These are phyloP conservation scores for Caradrina clavipalpis DNA, from an alignment of 2,888 invertebrate genomes.

Conservation along the genomic window DNA sequence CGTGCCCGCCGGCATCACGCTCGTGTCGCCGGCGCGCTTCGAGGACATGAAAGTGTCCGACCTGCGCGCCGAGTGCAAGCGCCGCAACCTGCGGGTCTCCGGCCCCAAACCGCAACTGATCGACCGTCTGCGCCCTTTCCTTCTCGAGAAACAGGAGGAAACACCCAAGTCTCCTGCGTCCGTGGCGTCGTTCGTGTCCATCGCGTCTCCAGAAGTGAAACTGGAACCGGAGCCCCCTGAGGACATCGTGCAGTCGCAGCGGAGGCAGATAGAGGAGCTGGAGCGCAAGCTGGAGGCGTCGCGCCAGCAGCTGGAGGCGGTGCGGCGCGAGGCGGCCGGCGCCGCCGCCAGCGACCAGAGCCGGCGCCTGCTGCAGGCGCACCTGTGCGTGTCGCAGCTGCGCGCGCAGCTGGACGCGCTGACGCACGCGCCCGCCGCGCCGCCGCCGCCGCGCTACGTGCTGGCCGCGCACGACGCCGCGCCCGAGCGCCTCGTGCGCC, in stretches of 20 bases:
- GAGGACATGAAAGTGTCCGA: conserved; percentile 99
- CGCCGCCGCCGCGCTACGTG: conserved; percentile 82
- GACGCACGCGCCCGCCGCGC: conserved; percentile 84
- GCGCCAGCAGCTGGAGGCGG: conserved; percentile 94
- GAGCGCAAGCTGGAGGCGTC: conserved; percentile 95
- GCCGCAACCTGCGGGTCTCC: conserved; percentile 98
- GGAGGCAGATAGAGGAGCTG: conserved; percentile 96
- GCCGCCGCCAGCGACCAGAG: conserved; percentile 87
- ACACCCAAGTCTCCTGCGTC: conserved; percentile 86
- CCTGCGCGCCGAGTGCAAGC: conserved; percentile 97
- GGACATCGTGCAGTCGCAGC: conserved; percentile 95
- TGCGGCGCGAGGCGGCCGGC: conserved; percentile 91
- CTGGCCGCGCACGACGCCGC: conserved; percentile 82
- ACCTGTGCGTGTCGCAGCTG: conserved; percentile 85
- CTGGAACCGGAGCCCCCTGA: conserved; percentile 89
- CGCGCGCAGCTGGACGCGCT: conserved; percentile 92
- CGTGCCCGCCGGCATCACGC: conserved; percentile 81
- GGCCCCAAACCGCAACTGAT: conserved; percentile 98
- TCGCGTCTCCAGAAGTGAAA: conserved; percentile 79
- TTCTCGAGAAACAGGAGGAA: conserved; percentile 87
- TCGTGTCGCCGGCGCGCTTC: conserved; percentile 92
- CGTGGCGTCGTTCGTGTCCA: conserved; percentile 75
- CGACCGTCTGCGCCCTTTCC: conserved; percentile 96
- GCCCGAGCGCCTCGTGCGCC: conserved; percentile 83
- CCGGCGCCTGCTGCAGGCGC: conserved; percentile 92